phyloP scores from a whole-genome alignment of 2,113 vertebrate species.

The Campylorhamphus procurvoides region DNA sequence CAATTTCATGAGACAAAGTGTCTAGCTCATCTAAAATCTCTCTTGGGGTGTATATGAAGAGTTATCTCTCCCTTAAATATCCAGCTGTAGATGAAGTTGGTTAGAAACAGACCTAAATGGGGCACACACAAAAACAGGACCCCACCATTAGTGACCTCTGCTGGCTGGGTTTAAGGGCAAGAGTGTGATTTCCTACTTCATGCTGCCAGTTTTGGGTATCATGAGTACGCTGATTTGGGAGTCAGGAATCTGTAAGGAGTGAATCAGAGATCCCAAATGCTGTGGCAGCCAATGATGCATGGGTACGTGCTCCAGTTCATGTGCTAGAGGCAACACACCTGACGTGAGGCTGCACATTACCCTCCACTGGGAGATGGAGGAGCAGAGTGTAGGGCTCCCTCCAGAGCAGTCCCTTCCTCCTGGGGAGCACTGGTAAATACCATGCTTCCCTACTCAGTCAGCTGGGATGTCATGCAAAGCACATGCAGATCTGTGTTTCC shows the following conservation, averaged over 20 bases:
- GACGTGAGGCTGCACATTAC: background rate
- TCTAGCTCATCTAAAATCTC: background rate
- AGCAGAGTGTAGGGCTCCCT: background rate
- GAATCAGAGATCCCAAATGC: background rate
- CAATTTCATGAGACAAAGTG: background rate
- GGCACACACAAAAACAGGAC: background rate
- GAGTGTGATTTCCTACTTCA: background rate
- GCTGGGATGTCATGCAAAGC: background rate
- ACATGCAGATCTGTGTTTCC: background rate
- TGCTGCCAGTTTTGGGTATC: background rate
- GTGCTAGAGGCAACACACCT: background rate
- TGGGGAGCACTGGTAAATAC: background rate
- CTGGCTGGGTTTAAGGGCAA: background rate
- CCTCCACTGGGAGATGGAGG: background rate
- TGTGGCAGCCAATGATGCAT: fast-evolving
- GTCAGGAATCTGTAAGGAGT: background rate
- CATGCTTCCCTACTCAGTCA: background rate
- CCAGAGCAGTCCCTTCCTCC: background rate
- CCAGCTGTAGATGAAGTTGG: background rate
- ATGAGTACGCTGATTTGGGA: background rate
- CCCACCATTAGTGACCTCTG: background rate
- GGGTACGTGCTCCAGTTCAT: fast-evolving
- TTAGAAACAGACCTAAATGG: background rate
- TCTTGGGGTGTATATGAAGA: background rate
- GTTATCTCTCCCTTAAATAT: background rate